Conservation (phyloP, 1,140 invertebrate genomes). For the Zaprionus ghesquierei region DNA sequence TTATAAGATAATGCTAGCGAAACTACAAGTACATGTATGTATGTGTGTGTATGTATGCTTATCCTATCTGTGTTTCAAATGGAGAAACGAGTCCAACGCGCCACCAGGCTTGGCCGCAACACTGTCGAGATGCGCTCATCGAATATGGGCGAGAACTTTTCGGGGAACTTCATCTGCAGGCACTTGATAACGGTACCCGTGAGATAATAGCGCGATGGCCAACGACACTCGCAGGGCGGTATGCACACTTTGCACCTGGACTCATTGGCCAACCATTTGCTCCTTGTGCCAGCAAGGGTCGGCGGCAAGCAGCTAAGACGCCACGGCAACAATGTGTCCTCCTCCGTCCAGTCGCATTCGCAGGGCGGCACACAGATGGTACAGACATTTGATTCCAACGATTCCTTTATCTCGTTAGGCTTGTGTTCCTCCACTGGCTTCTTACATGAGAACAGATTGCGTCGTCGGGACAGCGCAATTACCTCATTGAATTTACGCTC, state of each 20-base stretch:
- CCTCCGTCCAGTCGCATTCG: slow-evolving; percentile 49
- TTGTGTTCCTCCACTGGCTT: neutral
- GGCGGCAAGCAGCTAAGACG: slow-evolving; percentile 35
- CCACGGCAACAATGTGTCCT: slow-evolving; percentile 40
- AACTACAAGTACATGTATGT: neutral
- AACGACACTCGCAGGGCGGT: slow-evolving; percentile 64
- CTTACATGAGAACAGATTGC: slow-evolving; percentile 28
- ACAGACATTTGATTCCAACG: slow-evolving; percentile 23
- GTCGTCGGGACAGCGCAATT: slow-evolving; percentile 19
- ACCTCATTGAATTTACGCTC: slow-evolving; percentile 41
- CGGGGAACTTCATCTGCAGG: slow-evolving; percentile 55
- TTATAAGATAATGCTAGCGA: too few relatives aligned
- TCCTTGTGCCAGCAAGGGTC: neutral
- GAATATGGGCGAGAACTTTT: slow-evolving; percentile 67
- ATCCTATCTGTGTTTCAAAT: slow-evolving; percentile 11
- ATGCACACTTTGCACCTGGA: slow-evolving; percentile 37
- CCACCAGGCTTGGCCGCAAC: slow-evolving; percentile 48
- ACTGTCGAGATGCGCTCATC: slow-evolving; percentile 45
- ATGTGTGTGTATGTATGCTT: neutral
- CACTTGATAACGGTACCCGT: slow-evolving; percentile 65
- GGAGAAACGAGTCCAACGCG: slow-evolving; percentile 66
- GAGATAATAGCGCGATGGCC: slow-evolving; percentile 62
- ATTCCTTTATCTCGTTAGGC: neutral
- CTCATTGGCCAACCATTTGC: slow-evolving; percentile 36
- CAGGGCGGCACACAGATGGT: slow-evolving; percentile 57